Base-by-base conservation (phyloP, 2,797 vertebrate species). In the Octomys mimax region DNA sequence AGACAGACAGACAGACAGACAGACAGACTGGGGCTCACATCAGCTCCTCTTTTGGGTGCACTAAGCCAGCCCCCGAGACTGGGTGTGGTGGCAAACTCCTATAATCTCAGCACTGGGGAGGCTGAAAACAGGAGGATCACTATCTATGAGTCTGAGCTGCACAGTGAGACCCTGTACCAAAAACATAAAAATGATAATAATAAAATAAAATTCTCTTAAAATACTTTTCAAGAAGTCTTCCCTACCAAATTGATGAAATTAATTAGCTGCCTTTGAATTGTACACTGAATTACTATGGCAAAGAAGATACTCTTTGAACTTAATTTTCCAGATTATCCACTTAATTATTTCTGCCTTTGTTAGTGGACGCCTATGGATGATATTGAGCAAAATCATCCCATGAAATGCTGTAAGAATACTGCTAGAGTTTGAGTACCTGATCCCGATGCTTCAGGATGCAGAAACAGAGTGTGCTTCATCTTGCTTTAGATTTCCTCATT, bases 251-350 rank as follows among this genome's bases (percentile, higher is more conserved):
- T 78, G n/a, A 82, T 42, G 26, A 87, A 91, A 78, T 66, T 61
- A 91, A 89, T 59, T n/a, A n/a, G 42, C 70, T 88, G 21, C 79
- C n/a, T 86, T 70, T 91, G 33, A 90, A 87, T 73, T 92, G 18
- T 77, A n/a, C 14, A n/a, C 39, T 80, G 31, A 92, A 6, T 26
- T 14, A 31, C 13, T 84, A 84, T 59, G 64, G 68, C 39, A 10
- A 84, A 90, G 18, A 73, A 59, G 28, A 36, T 5, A 59, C n/a
- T 57, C 94, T 86, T 93, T 86, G 0, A 6, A 73, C 57, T 81
- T 93, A n/a, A 89, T 87, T 93, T 81, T 93, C 61, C 78, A 84
- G 28, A 46, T 70, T 57, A 91, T 89, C 80, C 68, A 70, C 21
- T 91, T 46, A 77, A 66, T 91, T 68, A 57, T 85, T 64, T 64